Conservation (phyloP, 2,888 invertebrate species). For the Campoplex nolae region DNA sequence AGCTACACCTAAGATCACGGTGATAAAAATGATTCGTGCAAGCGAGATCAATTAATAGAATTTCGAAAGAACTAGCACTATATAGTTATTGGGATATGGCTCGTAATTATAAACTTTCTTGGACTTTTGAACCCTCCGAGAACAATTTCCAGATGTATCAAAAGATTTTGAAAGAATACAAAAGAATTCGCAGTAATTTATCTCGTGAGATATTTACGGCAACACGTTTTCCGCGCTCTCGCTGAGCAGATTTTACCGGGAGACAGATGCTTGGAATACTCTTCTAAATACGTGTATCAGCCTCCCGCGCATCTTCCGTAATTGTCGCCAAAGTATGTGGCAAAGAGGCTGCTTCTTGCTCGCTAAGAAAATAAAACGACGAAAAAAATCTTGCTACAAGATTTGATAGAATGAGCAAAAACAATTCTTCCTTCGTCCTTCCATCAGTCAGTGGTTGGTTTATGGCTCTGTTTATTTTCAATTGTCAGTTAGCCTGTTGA, state of each 20-base stretch:
- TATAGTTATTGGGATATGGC: not conserved
- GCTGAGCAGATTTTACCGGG: slow-evolving; percentile 39
- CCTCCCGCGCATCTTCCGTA: slow-evolving; percentile 32
- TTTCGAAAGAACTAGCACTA: not conserved
- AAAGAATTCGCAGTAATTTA: slow-evolving; percentile 36
- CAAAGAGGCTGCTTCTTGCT: slow-evolving; percentile 19
- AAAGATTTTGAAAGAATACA: not conserved
- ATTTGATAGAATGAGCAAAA: slow-evolving; percentile 45
- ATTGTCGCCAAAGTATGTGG: slow-evolving; percentile 58
- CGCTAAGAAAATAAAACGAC: slow-evolving; percentile 12
- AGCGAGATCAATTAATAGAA: not conserved
- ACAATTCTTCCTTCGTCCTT: slow-evolving; percentile 51
- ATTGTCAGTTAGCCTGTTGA: slow-evolving; percentile 9
- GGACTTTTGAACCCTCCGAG: not conserved
- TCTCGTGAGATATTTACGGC: slow-evolving; percentile 58
- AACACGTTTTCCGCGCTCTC: slow-evolving; percentile 9
- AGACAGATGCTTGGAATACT: slow-evolving; percentile 57
- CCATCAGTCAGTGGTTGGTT: slow-evolving; percentile 30
- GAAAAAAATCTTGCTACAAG: slow-evolving; percentile 34
- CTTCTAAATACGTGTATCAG: slow-evolving; percentile 10
- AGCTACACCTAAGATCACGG: not conserved
- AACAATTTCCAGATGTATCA: not conserved
- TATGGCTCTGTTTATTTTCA: slow-evolving; percentile 11
- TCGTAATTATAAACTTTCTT: not conserved
- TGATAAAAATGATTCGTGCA: too few species aligned